phyloP scores from a whole-genome alignment of 64 coral and sea anemone genomes.

The Porites australiensis region DNA sequence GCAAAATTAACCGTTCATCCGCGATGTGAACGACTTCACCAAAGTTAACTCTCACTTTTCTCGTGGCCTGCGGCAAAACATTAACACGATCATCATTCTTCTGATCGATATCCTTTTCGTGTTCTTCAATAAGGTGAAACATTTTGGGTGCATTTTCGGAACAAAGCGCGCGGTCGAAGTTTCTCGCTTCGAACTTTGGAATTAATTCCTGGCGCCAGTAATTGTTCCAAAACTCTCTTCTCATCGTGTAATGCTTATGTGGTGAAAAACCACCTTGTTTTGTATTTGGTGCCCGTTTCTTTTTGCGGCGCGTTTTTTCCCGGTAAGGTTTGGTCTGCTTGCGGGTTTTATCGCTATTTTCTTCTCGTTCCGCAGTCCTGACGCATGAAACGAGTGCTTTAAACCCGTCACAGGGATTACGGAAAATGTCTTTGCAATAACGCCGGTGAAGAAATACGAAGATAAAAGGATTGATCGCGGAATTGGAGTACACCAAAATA shows the following conservation, averaged over 20 bases:
- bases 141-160: not conserved
- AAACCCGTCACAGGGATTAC: not conserved
- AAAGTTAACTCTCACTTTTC: conserved; percentile 65
- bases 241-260: not conserved
- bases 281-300: not conserved
- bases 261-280: not conserved
- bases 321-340: not conserved
- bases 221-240: conserved; percentile 19
- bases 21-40: conserved; percentile 67
- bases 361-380: not conserved
- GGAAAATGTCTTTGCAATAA: conserved; percentile 80
- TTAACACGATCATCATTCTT: not conserved
- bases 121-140: not conserved
- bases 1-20: not conserved
- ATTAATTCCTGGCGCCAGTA: conserved; percentile 15
- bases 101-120: not conserved
- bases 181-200: conserved; percentile 2
- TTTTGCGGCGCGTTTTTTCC: not conserved
- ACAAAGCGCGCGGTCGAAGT: not conserved
- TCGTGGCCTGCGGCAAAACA: not conserved
- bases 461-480: conserved; percentile 91
- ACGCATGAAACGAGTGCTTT: not conserved
- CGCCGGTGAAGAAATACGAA: conserved; percentile 87
- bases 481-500: conserved; percentile 85
- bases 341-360: not conserved